Evolutionary conservation across 2,113 vertebrate genomes (phyloP), one percentile per base, ranked within the genome.

Genomic region (Oreotrochilus melanogaster): DNA sequence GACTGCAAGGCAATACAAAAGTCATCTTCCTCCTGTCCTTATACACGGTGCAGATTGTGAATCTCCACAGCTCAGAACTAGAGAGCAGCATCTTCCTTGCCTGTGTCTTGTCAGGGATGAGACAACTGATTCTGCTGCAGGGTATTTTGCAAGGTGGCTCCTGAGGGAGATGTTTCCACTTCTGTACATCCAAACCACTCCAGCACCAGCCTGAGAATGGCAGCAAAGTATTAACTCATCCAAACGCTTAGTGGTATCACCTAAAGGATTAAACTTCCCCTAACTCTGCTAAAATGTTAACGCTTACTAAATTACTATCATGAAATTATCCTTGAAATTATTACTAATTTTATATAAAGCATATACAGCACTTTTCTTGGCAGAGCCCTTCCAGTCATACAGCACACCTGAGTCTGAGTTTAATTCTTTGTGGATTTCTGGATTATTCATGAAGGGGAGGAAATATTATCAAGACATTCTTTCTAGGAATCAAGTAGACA

Each of bases 11-110:
- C 82, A 35, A 54, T 3, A 62, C 13, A 18, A 33, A 72, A 89
- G 78, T 85, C 73, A 76, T 89, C 87, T 75, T 94, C 76, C 54
- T 27, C 13, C 30, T 87, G 90, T 85, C 90, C 88, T 73, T 86
- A 96, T 31, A 30, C 61, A 53, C 91, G 69, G 39, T 60, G 24
- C 17, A 72, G 87, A 23, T 13, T n/a, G 84, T 73, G 91, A 80
- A 50, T 81, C 82, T 88, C 80, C 58, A 3, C 67, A 43, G 93
- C 61, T 1, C 70, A 4, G 62, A 60, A 45, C 54, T 23, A 47
- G 51, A 67, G 60, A 76, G 11, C 73, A 67, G 92, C 78, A 28
- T 1, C 4, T 35, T 25, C 90, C 37, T 84, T 81, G 86, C 76
- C 90, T 95, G 86, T 23, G 57, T 72, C 75, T 64, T 95, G 75